phyloP scores from a whole-genome alignment of 2,797 vertebrate species.

The Picus viridis region DNA sequence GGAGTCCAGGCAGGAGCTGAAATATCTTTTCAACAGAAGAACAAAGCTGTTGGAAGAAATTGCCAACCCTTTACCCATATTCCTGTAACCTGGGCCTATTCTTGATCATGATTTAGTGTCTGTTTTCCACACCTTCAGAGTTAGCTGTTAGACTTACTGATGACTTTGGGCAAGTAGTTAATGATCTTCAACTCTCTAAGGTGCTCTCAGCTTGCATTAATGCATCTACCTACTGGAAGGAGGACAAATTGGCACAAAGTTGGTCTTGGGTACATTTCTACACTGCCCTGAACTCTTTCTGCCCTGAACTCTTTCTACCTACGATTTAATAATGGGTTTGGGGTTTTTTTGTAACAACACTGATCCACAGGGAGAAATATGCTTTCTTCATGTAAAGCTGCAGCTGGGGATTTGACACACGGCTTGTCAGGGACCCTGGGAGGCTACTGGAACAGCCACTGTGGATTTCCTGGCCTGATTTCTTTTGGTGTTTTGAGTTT shows the following conservation, averaged over 20 bases:
- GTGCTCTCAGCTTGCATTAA: background rate
- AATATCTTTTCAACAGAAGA: background rate
- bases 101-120: background rate
- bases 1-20: background rate
- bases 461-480: background rate
- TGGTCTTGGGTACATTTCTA: background rate
- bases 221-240: background rate
- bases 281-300: background rate
- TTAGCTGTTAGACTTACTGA: background rate
- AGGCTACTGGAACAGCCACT: constrained; percentile 4
- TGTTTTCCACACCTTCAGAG: background rate
- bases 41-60: background rate
- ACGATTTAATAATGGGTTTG: background rate
- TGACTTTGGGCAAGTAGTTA: background rate
- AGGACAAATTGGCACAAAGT: background rate
- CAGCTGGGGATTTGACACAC: background rate
- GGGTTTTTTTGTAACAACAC: background rate
- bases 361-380: background rate
- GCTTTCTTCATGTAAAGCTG: background rate
- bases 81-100: background rate
- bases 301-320: background rate
- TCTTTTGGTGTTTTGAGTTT: background rate
- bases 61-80: background rate
- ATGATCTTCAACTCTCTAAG: background rate
- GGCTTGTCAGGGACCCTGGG: background rate